Conservation (phyloP, 2,797 vertebrate genomes). For the Anguilla obscura region DNA sequence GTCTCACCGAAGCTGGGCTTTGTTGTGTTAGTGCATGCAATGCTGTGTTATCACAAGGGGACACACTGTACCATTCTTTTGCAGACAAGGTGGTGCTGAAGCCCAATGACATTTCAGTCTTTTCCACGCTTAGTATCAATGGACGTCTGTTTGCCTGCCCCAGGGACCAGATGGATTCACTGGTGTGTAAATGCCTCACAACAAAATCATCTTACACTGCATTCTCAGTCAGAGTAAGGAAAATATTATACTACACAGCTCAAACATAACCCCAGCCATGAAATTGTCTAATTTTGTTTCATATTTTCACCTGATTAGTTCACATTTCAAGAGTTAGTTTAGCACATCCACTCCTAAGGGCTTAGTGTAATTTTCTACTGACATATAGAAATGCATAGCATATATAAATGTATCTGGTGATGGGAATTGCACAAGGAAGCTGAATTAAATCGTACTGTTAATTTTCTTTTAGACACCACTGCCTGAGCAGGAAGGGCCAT, state of each 20-base stretch:
- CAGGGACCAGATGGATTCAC: slow-evolving; percentile 87
- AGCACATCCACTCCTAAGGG: neutral
- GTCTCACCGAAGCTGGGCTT: neutral
- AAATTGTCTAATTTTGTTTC: neutral
- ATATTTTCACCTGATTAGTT: slow-evolving; percentile 6
- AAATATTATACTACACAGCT: neutral
- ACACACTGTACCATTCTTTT: slow-evolving; percentile 42
- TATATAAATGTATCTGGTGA: neutral
- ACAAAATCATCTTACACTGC: slow-evolving; percentile 20
- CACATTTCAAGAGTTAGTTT: slow-evolving; percentile 4
- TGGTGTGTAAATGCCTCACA: slow-evolving; percentile 76
- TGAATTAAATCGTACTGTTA: neutral
- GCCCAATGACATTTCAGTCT: slow-evolving; percentile 90
- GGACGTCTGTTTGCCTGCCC: slow-evolving; percentile 91
- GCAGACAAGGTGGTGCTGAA: slow-evolving; percentile 93
- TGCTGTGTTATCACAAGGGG: neutral
- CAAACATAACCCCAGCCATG: slow-evolving; percentile 18
- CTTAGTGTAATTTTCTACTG: neutral
- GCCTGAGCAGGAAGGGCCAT: slow-evolving; percentile 91
- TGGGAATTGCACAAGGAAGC: neutral
- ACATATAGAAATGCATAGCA: neutral
- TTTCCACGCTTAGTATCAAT: slow-evolving; percentile 91
- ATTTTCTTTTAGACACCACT: slow-evolving; percentile 77
- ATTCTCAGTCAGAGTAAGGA: slow-evolving; percentile 5
- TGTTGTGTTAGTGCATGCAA: neutral